Evolutionary conservation across 1,140 invertebrate species (phyloP).

Genomic region (Caerostris extrusa): DNA sequence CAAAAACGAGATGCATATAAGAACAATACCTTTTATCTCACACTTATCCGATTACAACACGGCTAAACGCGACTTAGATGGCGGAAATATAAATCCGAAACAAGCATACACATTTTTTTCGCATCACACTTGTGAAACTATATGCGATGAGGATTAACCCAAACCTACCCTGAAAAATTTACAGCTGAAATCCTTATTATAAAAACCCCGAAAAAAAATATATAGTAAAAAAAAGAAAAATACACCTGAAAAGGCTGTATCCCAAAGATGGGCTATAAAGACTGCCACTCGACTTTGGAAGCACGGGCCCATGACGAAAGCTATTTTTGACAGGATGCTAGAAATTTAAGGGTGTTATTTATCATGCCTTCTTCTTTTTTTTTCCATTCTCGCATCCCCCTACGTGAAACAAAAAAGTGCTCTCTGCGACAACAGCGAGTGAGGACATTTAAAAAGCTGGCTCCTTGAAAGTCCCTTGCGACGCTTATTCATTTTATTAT

Average conservation of each 20-base stretch:
- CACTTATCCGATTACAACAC: not conserved
- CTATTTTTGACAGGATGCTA: constrained; percentile 76
- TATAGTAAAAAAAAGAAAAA: not conserved
- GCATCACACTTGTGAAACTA: not conserved
- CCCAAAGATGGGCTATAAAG: constrained; percentile 67
- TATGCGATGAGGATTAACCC: not conserved
- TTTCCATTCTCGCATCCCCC: not conserved
- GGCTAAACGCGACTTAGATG: not conserved
- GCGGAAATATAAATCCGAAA: constrained; percentile 11
- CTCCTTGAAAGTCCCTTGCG: not conserved
- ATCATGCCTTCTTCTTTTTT: constrained; percentile 70
- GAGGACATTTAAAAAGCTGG: constrained; percentile 65
- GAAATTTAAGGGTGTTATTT: constrained; percentile 77
- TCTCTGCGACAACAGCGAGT: not conserved
- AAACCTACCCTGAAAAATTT: not conserved
- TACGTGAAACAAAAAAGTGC: constrained; percentile 22
- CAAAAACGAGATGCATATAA: too few species aligned
- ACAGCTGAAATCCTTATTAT: constrained; percentile 21
- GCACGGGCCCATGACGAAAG: constrained; percentile 74
- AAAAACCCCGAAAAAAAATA: not conserved
- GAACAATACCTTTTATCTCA: not conserved
- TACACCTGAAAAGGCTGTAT: not conserved
- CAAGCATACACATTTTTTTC: not conserved
- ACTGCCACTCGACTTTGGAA: not conserved
- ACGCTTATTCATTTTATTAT: constrained; percentile 67